A percentile compares a stretch with the other conserved stretches of the same genome.
These are phyloP conservation scores for Orbicella faveolata DNA, from an alignment of 64 coral and sea anemone genomes.

Conservation along the genomic window DNA sequence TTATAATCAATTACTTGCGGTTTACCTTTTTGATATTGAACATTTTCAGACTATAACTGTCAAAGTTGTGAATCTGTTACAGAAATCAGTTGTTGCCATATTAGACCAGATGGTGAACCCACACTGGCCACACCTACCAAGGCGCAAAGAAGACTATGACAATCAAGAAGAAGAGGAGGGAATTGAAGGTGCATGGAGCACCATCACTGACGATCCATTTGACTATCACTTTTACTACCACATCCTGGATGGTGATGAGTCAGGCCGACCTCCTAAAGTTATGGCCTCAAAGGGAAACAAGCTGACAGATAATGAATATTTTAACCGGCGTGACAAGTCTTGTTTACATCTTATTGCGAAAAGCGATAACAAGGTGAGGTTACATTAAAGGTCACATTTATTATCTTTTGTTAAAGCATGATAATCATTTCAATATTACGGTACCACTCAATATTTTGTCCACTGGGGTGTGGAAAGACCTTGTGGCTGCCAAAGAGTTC, in stretches of 20 bases:
- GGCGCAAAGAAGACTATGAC: constrained; percentile 56
- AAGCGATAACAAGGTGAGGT: constrained; percentile 78
- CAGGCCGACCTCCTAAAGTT: constrained; percentile 73
- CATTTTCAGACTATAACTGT: too few species aligned
- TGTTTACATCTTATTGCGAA: constrained; percentile 85
- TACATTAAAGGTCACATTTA: neutral
- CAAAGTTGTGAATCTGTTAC: neutral
- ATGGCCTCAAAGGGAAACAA: constrained; percentile 25
- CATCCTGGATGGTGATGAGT: constrained; percentile 77
- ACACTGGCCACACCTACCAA: constrained; percentile 90
- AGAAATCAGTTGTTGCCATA: constrained; percentile 88
- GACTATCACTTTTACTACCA: constrained; percentile 98
- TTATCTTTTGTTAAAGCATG: neutral
- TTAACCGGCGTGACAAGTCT: constrained; percentile 55
- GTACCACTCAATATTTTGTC: too few species aligned
- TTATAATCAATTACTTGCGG: too few species aligned
- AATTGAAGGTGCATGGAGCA: constrained; percentile 76
- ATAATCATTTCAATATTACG: too few species aligned
- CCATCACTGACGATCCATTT: constrained; percentile 86
- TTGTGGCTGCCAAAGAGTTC: too few species aligned
- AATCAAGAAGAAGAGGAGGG: constrained; percentile 63
- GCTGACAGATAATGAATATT: constrained; percentile 52
- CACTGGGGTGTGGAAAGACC: too few species aligned
- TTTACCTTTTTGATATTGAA: too few species aligned
- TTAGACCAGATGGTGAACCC: constrained; percentile 89